Conservation (phyloP, 2,888 invertebrate genomes). For the Pammene fasciana region DNA sequence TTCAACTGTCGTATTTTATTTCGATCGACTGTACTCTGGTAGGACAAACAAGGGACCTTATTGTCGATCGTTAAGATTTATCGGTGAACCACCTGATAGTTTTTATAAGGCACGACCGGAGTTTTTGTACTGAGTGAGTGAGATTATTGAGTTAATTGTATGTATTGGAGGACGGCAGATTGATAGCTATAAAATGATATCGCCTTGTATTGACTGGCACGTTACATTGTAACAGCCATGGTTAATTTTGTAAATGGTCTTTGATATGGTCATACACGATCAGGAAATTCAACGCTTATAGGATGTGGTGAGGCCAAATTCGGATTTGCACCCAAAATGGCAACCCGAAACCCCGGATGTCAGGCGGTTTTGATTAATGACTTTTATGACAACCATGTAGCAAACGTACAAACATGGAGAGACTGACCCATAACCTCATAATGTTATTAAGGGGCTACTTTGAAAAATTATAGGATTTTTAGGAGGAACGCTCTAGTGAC, state of each 20-base stretch:
- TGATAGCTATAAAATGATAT: constrained; percentile 15
- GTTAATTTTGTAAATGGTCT: background rate
- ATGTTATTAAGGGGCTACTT: too few species aligned
- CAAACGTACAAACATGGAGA: too few species aligned
- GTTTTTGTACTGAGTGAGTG: background rate
- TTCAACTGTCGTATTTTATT: constrained; percentile 4
- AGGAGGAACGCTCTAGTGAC: too few species aligned
- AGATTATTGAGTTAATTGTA: constrained; percentile 16
- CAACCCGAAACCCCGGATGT: background rate
- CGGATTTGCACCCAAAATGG: background rate
- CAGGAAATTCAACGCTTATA: background rate
- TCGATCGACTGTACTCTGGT: background rate
- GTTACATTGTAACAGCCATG: constrained; percentile 10
- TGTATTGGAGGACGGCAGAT: constrained; percentile 7
- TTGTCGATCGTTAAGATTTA: constrained; percentile 16
- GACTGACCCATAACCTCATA: too few species aligned
- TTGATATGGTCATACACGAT: constrained; percentile 1
- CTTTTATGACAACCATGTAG: too few species aligned
- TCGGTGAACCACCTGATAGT: constrained; percentile 11
- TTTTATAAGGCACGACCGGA: background rate
- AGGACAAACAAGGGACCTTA: constrained; percentile 10
- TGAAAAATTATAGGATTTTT: too few species aligned
- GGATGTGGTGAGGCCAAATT: background rate
- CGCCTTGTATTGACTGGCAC: constrained; percentile 2
- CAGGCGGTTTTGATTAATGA: background rate